Evolutionary conservation across 2,888 invertebrate genomes (phyloP).

Genomic region (Patella ulyssiponensis): DNA sequence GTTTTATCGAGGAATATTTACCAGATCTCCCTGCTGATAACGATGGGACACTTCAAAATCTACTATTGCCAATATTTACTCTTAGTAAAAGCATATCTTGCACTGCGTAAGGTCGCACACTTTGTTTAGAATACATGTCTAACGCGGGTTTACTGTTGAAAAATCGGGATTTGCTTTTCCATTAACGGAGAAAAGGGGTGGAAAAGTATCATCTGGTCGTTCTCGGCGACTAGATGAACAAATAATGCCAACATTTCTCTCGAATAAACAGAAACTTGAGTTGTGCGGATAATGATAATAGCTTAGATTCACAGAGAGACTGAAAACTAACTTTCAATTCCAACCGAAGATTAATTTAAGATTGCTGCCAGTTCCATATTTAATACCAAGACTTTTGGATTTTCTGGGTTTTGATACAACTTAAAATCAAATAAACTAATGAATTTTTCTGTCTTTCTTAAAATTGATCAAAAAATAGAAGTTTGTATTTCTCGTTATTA

Average conservation of each 20-base stretch:
- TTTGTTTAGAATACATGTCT: slow-evolving; percentile 25
- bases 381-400: no score
- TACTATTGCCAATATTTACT: slow-evolving; percentile 19
- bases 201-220: slow-evolving; percentile 14
- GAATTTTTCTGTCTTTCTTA: no score
- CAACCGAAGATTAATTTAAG: no score
- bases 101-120: slow-evolving; percentile 18
- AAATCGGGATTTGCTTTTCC: slow-evolving; percentile 16
- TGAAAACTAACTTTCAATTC: slow-evolving; percentile 4
- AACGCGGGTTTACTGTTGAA: slow-evolving; percentile 14
- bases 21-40: no score
- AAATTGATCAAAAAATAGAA: no score
- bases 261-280: background rate
- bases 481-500: no score
- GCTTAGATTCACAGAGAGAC: background rate
- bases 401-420: no score
- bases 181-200: slow-evolving; percentile 12
- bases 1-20: no score
- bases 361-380: no score
- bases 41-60: slow-evolving; percentile 10
- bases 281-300: slow-evolving; percentile 2
- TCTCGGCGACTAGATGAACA: slow-evolving; percentile 18
- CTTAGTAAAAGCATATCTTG: slow-evolving; percentile 25
- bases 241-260: slow-evolving; percentile 20
- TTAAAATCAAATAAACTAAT: no score